Evolutionary conservation across 2,888 invertebrate species (phyloP).

Genomic region (Sinopyrophorus schimmeli): DNA sequence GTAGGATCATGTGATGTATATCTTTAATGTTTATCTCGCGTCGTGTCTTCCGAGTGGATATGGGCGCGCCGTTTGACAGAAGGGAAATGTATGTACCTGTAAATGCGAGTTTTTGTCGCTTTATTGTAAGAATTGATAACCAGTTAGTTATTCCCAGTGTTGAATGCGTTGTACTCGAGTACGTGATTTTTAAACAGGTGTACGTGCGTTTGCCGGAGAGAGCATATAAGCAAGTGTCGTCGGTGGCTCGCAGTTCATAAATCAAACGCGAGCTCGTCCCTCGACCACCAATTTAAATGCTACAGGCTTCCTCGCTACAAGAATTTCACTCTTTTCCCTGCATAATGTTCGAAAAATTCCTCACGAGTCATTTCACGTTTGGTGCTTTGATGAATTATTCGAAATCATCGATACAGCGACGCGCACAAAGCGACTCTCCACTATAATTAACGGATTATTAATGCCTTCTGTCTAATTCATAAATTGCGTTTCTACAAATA

Average conservation of each 20-base stretch:
- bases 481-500: too few species aligned
- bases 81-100: slow-evolving; percentile 20
- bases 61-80: slow-evolving; percentile 26
- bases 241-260: slow-evolving; percentile 8
- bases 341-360: too few species aligned
- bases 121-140: slow-evolving; percentile 28
- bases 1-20: slow-evolving; percentile 19
- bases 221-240: slow-evolving; percentile 11
- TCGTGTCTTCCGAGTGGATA: slow-evolving; percentile 20
- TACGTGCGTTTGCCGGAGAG: slow-evolving; percentile 8
- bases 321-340: too few species aligned
- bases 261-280: slow-evolving; percentile 10
- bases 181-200: slow-evolving; percentile 22
- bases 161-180: slow-evolving; percentile 12
- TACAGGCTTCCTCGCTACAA: too few species aligned
- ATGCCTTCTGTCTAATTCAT: too few species aligned
- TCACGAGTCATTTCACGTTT: too few species aligned
- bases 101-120: slow-evolving; percentile 25
- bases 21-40: slow-evolving; percentile 18
- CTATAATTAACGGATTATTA: too few species aligned
- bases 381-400: too few species aligned
- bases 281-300: neutral
- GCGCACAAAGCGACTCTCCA: too few species aligned
- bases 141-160: slow-evolving; percentile 23
- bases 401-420: too few species aligned